Evolutionary conservation across 2,113 vertebrate species (phyloP), one percentile per base, ranked within the genome.

Genomic region (Salvator merianae): DNA sequence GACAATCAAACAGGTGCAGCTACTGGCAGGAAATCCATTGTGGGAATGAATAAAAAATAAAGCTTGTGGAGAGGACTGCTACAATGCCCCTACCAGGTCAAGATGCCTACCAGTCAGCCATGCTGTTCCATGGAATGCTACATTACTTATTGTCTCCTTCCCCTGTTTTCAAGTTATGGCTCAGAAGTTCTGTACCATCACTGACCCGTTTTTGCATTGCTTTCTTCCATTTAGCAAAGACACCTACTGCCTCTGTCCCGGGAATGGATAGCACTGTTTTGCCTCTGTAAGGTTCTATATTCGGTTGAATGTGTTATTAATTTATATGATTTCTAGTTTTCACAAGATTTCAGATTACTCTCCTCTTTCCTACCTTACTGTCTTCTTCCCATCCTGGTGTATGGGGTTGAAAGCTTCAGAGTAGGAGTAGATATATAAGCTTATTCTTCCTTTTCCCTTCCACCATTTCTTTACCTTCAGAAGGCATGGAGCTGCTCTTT

Each of bases 21-120:
- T 91, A 83, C 75, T 75, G 76, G 86, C 84, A 92, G 72, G 82
- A 66, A 83, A 55, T 88, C 73, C 32, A 50, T 36, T 72, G 87
- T 30, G 89, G 79, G 73, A 91, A 71, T 0, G 6, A 87, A 38
- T 88, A 18, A 34, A 32, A 69, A 88, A 85, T 87, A 90, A 86
- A 88, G 36, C 68, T 55, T 88, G n/a, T 85, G 3, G 83, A 59
- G 75, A 36, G 18, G 4, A 74, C 34, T 53, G 50, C 50, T 9
- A 53, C 50, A 53, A 53, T 9, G 50, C 10, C 50, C 28, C 30
- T 6, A n/a, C n/a, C n/a, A n/a, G 32, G 16, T 79, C 36, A 50
- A 38, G 65, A 65, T 47, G 14, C 30, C 55, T 20, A 59, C 55
- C 43, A 55, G 50, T 30, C 50, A 55, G 74, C 7, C 1, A 12